These are phyloP conservation scores for Calliphora vomitoria DNA, from an alignment of 2,888 invertebrate genomes.

Conservation along the genomic window DNA sequence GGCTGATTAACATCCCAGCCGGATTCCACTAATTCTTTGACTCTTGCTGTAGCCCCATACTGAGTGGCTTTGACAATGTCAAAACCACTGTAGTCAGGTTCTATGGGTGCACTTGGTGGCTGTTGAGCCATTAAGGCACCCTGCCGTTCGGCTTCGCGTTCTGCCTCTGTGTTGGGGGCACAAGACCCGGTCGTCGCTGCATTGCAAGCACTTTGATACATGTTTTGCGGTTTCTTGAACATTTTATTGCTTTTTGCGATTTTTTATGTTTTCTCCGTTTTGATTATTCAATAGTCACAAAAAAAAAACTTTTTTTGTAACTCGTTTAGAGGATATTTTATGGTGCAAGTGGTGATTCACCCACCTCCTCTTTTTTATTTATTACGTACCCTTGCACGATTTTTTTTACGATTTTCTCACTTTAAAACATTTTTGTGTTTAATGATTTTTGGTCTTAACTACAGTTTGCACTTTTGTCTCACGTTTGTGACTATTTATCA, in stretches of 20 bases:
- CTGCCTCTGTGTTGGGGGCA: conserved; percentile 86
- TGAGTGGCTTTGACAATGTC: conserved; percentile 98
- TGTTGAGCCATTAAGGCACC: conserved; percentile 87
- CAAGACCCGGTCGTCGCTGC: conserved; percentile 88
- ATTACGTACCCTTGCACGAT: conserved; percentile 65
- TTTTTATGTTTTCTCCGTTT: not conserved
- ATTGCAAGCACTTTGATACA: conserved; percentile 91
- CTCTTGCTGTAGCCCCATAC: conserved; percentile 94
- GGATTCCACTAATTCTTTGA: conserved; percentile 94
- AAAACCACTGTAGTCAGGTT: conserved; percentile 92
- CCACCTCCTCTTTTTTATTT: conserved; percentile 69
- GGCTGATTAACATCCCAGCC: conserved; percentile 98
- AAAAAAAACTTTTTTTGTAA: conserved; percentile 18
- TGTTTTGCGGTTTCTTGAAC: conserved; percentile 79
- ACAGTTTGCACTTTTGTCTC: conserved; percentile 18
- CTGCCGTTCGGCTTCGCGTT: conserved; percentile 84
- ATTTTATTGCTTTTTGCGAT: conserved; percentile 42
- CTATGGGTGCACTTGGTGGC: conserved; percentile 87
- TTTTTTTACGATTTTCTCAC: conserved; percentile 37
- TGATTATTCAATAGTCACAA: conserved; percentile 61
- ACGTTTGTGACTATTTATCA: not conserved
- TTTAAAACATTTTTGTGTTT: conserved; percentile 64
- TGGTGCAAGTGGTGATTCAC: conserved; percentile 70
- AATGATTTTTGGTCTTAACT: not conserved
- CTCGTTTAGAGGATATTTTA: conserved; percentile 65